Base-by-base conservation (phyloP, 2,113 vertebrate species). In the Stigmatopora nigra region DNA sequence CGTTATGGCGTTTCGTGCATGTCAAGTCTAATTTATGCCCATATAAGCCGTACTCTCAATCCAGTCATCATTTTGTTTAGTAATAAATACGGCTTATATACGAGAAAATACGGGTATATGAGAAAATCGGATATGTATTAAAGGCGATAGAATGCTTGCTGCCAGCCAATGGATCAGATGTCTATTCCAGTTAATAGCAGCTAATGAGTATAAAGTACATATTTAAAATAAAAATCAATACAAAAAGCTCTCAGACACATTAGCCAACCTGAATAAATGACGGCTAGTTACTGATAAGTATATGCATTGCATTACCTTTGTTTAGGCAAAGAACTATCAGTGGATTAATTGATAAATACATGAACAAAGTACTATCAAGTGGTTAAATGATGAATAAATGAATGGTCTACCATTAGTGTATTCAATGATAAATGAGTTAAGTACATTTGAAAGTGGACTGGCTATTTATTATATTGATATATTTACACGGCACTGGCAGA, bases 291-390 rank as follows among this genome's bases (percentile, higher is more conserved):
- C 63, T 70, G 79, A 83, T 64, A 17, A 72, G 70, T 68, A 63
- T 79, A 80, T 87, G 85, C 87, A 88, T 87, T 86, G 85, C 83
- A 35, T 79, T 75, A 58, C 38, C 22, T 61, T 52, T 61, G 58
- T 44, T 71, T 22, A 68, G 70, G 69, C 25, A 51, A 60, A 52
- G 67, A 72, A 14, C 19, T 67, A 51, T 75, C 44, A 57, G 70
- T 76, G 69, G 68, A 63, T 64, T 52, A 22, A 68, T 67, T 17
- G 64, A 60, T 56, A 59, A 66, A 45, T 38, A 68, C 68, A 62
- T 41, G 5, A 41, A 41, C 38, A 41, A 41, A 41, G 68, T 71
- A 65, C 76, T 46, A 55, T 75, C 44, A 57, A 68, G 74, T 67
- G 68, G 61, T 64, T 52, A 22, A 68, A 70, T 17, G 64, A 60